Evolutionary conservation across 2,113 vertebrate genomes (phyloP), one percentile per base, ranked within the genome.

Genomic region (Prinia subflava): DNA sequence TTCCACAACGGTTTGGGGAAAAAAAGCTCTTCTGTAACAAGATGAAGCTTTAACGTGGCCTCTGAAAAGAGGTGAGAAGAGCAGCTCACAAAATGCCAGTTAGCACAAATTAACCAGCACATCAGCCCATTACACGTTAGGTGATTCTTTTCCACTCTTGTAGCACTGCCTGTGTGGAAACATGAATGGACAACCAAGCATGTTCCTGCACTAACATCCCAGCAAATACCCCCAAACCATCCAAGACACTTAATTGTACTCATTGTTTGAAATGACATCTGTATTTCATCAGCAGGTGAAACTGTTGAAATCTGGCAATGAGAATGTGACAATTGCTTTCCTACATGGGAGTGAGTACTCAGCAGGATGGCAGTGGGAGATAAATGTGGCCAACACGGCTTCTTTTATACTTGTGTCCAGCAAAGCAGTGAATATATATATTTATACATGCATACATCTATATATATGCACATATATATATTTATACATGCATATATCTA

Each of bases 21-120:
- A 46, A 62, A 46, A 44, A 91, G 41, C 57, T 79, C 71, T 68
- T 90, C 94, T 89, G 44, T 75, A 88, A 50, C 41, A 81, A 70
- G 86, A 82, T 14, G 60, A 63, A 92, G 90, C 65, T 89, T 93
- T 81, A 53, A 74, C 15, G 69, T 5, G 33, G 59, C 42, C 82
- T 87, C 82, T 69, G 37, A 24, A 69, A 56, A 53, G 53, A 64
- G 47, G 56, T 13, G 70, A 65, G 44, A 79, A 56, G 41, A 70
- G 75, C 92, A 87, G 79, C 53, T 86, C 62, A 53, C 53, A 73
- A 78, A 56, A 57, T 1, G 23, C 70, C 55, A 60, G 59, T 13
- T 64, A 88, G 79, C 68, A 52, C 31, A 59, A 59, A 63, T 50
- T 65, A 82, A 56, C 50, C 80, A 70, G 80, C 9, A 0, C 30